Percentiles rank a stretch among this genome's conserved stretches.
phyloP scores from a whole-genome alignment of 2,113 vertebrate genomes.

The Cynocephalus volans region DNA sequence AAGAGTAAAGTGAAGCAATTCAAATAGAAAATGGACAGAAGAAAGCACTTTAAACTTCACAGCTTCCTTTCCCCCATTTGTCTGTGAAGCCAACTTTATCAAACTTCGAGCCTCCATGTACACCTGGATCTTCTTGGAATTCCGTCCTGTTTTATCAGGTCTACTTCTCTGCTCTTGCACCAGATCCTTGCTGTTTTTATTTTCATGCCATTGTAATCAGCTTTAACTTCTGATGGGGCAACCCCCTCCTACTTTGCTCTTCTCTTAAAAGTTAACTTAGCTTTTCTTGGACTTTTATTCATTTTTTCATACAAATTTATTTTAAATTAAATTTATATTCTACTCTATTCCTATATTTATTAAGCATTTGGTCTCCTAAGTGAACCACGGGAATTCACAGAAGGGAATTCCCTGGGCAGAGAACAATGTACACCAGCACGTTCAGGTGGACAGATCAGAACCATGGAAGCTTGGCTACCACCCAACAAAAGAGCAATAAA shows the following conservation, averaged over 20 bases:
- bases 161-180: background rate
- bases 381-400: background rate
- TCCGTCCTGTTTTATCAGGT: background rate
- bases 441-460: background rate
- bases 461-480: background rate
- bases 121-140: background rate
- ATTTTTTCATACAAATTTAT: background rate
- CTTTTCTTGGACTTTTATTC: slow-evolving; percentile 15
- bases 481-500: slow-evolving; percentile 5
- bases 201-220: background rate
- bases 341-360: background rate
- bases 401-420: background rate
- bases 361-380: background rate
- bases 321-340: slow-evolving; percentile 23
- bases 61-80: background rate
- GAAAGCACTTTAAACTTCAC: background rate
- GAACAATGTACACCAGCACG: background rate
- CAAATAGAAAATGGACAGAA: background rate
- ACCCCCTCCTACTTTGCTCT: background rate
- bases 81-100: background rate
- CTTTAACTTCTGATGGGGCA: background rate
- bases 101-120: background rate
- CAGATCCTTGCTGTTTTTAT: background rate
- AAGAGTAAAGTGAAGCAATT: background rate
- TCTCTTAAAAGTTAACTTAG: slow-evolving; percentile 20